Base-by-base conservation (phyloP, 2,113 vertebrate genomes). In the Tachysurus fulvidraco region DNA sequence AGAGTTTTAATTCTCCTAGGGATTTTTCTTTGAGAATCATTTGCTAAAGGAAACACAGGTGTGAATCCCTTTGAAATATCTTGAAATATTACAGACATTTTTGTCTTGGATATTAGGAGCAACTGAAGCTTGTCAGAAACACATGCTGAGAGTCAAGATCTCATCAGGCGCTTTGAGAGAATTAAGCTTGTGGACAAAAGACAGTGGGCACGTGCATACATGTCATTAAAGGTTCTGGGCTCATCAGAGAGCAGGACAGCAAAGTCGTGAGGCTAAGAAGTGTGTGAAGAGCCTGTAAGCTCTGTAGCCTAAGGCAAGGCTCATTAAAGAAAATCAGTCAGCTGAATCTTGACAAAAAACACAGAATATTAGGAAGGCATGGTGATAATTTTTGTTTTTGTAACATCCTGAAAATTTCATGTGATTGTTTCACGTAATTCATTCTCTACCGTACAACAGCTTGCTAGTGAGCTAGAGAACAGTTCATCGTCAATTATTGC, bases 291-390 rank as follows among this genome's bases (percentile, higher is more conserved):
- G 64, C 52, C 36, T 86, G 62, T 81, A 71, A 86, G 41, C 64
- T 54, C 25, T 0, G 12, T 86, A 54, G 65, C 85, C 76, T 73
- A 11, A 73, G 65, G 85, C 11, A 28, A 80, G 46, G 76, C 76
- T 85, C 84, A 67, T 85, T 79, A 79, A 59, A 55, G 76, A 79
- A 85, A 85, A 79, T 79, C 83, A 85, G 77, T 85, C 50, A 54
- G 10, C 28, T 0, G 25, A 55, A 85, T 59, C 73, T 0, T 6
- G 78, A 74, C 23, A 60, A 74, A 64, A 62, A 41, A 19, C 14
- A 41, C n/a, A 16, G 36, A 71, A 74, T 16, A 84, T 74, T 84
- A 59, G 23, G 36, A 65, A n/a, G 17, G n/a, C 60, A 41, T 55
- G 84, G 64, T 67, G 65, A 85, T 44, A 46, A 55, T 13, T 8